Evolutionary conservation across 2,888 invertebrate species (phyloP).

Genomic region (Parnassius orleans): DNA sequence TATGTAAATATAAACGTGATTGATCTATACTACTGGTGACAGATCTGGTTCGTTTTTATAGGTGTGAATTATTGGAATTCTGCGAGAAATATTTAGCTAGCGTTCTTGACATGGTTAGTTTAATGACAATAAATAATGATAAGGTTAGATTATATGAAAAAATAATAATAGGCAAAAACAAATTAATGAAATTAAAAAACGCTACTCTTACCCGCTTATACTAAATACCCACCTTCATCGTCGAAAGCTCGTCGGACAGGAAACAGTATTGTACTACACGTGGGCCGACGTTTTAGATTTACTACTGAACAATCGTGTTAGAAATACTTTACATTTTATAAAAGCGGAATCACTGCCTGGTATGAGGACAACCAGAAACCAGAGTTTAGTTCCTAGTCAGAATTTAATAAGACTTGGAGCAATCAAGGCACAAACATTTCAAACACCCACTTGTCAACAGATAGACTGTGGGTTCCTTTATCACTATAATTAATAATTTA

Average conservation of each 20-base stretch:
- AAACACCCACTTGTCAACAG: not conserved
- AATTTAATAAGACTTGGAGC: not conserved
- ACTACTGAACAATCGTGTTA: slow-evolving; percentile 21
- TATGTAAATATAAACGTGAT: no score
- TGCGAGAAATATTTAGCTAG: no score
- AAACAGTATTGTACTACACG: slow-evolving; percentile 47
- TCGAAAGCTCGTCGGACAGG: slow-evolving; percentile 46
- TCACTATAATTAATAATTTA: no score
- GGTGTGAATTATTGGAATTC: no score
- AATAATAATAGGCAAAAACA: no score
- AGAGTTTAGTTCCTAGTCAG: not conserved
- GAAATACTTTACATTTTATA: slow-evolving; percentile 18
- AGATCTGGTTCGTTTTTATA: no score
- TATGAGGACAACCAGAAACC: not conserved
- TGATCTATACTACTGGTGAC: no score
- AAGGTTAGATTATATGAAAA: no score
- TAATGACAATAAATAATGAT: no score
- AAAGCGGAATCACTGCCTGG: slow-evolving; percentile 11
- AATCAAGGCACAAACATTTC: not conserved
- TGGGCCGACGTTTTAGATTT: slow-evolving; percentile 39
- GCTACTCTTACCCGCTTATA: slow-evolving; percentile 35
- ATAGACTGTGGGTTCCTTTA: no score
- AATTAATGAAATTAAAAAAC: not conserved
- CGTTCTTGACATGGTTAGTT: no score
- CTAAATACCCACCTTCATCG: slow-evolving; percentile 31